Conservation (phyloP, 2,797 vertebrate genomes). For the Choloepus didactylus region DNA sequence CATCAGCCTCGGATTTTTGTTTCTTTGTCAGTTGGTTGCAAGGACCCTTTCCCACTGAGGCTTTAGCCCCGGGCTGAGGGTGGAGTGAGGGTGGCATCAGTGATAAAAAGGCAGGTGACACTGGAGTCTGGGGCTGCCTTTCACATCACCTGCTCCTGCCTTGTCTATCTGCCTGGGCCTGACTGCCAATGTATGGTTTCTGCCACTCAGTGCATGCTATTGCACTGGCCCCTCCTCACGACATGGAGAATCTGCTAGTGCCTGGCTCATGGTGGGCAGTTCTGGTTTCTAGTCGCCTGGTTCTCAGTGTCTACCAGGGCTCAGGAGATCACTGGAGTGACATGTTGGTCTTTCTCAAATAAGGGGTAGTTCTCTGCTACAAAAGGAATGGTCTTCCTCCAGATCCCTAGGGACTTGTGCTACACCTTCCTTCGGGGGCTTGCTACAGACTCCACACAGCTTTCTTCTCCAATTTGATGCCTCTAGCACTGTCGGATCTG, state of each 20-base stretch:
- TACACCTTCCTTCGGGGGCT: neutral
- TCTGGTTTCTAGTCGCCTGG: neutral
- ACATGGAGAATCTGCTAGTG: neutral
- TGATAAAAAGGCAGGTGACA: neutral
- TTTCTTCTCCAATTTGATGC: neutral
- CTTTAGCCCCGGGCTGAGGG: neutral
- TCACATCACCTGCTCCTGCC: neutral
- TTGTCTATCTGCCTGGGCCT: neutral
- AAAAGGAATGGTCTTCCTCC: neutral
- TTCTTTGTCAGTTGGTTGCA: too few species aligned
- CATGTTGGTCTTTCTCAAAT: neutral
- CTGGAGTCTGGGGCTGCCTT: too few species aligned
- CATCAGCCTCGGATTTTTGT: neutral
- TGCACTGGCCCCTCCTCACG: neutral
- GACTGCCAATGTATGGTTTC: neutral
- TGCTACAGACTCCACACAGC: too few species aligned
- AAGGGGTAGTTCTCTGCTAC: neutral
- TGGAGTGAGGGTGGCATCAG: neutral
- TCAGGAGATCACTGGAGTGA: neutral
- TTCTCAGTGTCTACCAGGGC: neutral
- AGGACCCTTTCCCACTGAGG: neutral
- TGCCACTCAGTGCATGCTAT: neutral
- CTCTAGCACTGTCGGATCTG: neutral
- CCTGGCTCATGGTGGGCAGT: neutral
- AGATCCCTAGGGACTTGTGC: neutral